phyloP scores from a whole-genome alignment of 2,797 vertebrate genomes.

The Chelmon rostratus region DNA sequence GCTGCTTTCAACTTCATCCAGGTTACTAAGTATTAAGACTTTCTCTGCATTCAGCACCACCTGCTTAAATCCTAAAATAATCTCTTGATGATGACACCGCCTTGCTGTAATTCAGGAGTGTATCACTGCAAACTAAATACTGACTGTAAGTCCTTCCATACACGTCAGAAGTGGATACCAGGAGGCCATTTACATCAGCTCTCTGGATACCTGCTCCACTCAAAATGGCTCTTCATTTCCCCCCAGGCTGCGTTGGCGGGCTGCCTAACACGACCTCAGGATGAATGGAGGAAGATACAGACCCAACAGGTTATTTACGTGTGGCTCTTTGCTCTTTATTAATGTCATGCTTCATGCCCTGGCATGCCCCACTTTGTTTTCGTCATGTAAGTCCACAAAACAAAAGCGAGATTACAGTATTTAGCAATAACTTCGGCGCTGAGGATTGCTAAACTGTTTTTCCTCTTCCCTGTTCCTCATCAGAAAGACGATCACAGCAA shows the following conservation, averaged over 20 bases:
- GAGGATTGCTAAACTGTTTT: slow-evolving; percentile 31
- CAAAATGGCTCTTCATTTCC: slow-evolving; percentile 49
- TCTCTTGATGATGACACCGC: slow-evolving; percentile 9
- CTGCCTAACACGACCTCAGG: slow-evolving; percentile 45
- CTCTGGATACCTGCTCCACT: slow-evolving; percentile 29
- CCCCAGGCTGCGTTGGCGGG: slow-evolving; percentile 46
- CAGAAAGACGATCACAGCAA: slow-evolving; percentile 45
- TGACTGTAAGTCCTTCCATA: neutral
- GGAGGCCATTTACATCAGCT: slow-evolving; percentile 43
- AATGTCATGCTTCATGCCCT: slow-evolving; percentile 46
- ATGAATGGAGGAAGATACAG: slow-evolving; percentile 45
- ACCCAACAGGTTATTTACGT: slow-evolving; percentile 80
- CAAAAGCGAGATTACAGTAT: slow-evolving; percentile 46
- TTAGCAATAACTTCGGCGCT: slow-evolving; percentile 62
- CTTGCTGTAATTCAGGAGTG: slow-evolving; percentile 35
- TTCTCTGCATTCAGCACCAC: slow-evolving; percentile 32
- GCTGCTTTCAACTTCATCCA: slow-evolving; percentile 66
- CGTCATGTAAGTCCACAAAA: slow-evolving; percentile 38
- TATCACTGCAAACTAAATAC: neutral
- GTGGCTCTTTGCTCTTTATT: slow-evolving; percentile 24
- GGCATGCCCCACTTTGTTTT: slow-evolving; percentile 72
- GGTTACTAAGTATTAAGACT: slow-evolving; percentile 40
- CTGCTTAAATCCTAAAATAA: slow-evolving; percentile 42
- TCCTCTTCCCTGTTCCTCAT: slow-evolving; percentile 37
- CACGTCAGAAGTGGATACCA: neutral